These are phyloP conservation scores for Meandrusa payeni DNA, from an alignment of 2,888 invertebrate genomes.

Conservation along the genomic window DNA sequence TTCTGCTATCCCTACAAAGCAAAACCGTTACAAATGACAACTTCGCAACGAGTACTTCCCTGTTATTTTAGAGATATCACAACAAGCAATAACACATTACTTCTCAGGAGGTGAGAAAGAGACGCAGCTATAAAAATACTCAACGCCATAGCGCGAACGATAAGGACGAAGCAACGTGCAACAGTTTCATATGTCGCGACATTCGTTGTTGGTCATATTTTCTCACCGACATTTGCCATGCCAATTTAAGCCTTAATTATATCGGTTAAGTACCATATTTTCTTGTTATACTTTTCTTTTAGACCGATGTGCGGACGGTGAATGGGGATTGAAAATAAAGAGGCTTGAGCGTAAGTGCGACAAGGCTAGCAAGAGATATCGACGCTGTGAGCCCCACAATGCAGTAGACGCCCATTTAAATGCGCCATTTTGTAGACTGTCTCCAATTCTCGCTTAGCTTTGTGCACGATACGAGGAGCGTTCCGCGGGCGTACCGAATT, in stretches of 20 bases:
- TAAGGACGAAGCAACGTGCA: constrained; percentile 59
- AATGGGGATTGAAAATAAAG: constrained; percentile 62
- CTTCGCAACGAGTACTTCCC: constrained; percentile 80
- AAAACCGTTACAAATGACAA: constrained; percentile 81
- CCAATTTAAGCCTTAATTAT: constrained; percentile 27
- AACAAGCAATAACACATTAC: constrained; percentile 81
- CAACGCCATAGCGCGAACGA: constrained; percentile 43
- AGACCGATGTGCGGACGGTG: constrained; percentile 42
- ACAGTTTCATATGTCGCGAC: constrained; percentile 63
- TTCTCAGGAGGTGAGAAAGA: constrained; percentile 67
- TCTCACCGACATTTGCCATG: constrained; percentile 7
- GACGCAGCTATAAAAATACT: constrained; percentile 63
- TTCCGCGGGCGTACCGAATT: constrained; percentile 72
- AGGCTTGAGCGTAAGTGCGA: constrained; percentile 52
- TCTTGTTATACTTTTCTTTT: constrained; percentile 28
- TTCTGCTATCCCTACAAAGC: constrained; percentile 53
- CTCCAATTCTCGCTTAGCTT: constrained; percentile 60
- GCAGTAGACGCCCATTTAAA: constrained; percentile 79
- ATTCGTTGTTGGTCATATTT: constrained; percentile 40
- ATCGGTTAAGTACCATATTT: constrained; percentile 33
- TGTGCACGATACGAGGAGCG: constrained; percentile 59
- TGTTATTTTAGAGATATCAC: constrained; percentile 82
- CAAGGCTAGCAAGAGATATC: constrained; percentile 44
- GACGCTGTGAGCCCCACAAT: constrained; percentile 58
- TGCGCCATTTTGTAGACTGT: constrained; percentile 80